Percentiles rank a stretch among this genome's conserved stretches.
phyloP scores from a whole-genome alignment of 2,113 vertebrate species.

The Brachyhypopomus gauderio region DNA sequence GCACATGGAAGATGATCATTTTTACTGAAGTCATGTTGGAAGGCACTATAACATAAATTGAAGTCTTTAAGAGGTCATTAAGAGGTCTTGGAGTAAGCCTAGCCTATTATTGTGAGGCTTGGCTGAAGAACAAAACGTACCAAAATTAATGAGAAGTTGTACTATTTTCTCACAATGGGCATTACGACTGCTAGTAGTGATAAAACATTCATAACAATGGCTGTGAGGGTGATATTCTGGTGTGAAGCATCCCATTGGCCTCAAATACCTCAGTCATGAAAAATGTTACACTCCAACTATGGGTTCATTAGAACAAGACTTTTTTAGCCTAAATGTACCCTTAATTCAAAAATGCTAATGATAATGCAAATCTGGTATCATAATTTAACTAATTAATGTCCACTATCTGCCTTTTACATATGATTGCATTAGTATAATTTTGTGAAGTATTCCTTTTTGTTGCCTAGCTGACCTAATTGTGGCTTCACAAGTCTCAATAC shows the following conservation, averaged over 20 bases:
- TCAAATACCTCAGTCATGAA: not conserved
- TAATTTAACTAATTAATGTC: too few relatives aligned
- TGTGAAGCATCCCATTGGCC: not conserved
- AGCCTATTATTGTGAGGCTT: slow-evolving; percentile 15
- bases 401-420: too few relatives aligned
- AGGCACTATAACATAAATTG: too few relatives aligned
- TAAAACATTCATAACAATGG: not conserved
- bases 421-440: too few relatives aligned
- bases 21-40: slow-evolving; percentile 44
- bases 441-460: not conserved
- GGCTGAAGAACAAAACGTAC: not conserved
- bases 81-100: not conserved
- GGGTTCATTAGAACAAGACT: not conserved
- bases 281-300: not conserved
- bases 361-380: too few relatives aligned
- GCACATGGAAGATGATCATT: slow-evolving; percentile 32
- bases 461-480: not conserved
- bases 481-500: slow-evolving; percentile 29
- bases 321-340: not conserved
- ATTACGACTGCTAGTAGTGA: not conserved
- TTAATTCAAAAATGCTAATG: not conserved
- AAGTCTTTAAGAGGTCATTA: too few relatives aligned
- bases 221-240: not conserved
- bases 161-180: not conserved
- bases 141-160: not conserved